Conservation (phyloP, 2,797 vertebrate genomes). For the Hydrophis major region DNA sequence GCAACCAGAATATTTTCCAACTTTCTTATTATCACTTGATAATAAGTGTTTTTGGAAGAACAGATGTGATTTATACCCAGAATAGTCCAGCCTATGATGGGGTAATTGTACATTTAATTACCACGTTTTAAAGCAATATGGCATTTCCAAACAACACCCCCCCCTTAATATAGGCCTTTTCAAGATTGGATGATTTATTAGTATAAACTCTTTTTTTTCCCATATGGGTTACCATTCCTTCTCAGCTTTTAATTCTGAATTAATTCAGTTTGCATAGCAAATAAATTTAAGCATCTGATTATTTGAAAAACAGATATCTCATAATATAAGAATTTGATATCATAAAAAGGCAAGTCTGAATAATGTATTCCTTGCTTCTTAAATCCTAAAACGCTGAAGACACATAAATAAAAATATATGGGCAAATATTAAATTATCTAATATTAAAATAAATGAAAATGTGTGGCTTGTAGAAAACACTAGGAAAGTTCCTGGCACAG, state of each 20-base stretch:
- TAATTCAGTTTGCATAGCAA: constrained; percentile 31
- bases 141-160: neutral
- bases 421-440: neutral
- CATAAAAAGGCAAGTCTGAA: neutral
- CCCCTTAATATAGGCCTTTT: neutral
- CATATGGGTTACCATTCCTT: neutral
- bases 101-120: constrained; percentile 12
- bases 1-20: no score
- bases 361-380: neutral
- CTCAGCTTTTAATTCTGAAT: constrained; percentile 1
- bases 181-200: neutral
- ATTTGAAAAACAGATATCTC: constrained; percentile 18
- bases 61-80: neutral
- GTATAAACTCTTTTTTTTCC: neutral
- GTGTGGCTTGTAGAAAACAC: neutral
- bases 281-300: constrained; percentile 35
- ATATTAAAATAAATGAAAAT: neutral
- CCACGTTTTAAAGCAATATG: neutral
- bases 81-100: neutral
- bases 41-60: neutral
- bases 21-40: neutral
- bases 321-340: neutral
- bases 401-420: neutral
- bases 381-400: neutral
- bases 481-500: neutral